Evolutionary conservation across 2,113 vertebrate genomes (phyloP), one percentile per base, ranked within the genome.

Genomic region (Platysternon megacephalum): DNA sequence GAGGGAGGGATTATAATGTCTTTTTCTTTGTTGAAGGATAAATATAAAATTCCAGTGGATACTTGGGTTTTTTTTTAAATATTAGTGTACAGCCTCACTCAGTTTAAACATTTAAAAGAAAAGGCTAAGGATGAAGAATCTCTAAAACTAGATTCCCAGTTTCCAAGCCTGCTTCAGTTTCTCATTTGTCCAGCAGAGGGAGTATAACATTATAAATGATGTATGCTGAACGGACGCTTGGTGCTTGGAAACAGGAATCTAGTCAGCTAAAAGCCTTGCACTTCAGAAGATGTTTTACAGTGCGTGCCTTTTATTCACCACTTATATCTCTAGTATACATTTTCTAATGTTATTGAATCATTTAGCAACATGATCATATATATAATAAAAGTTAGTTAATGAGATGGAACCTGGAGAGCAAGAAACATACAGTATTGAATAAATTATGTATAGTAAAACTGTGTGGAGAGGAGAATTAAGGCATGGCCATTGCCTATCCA

Each of bases 151-250:
- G 8, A 6, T n/a, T 14, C 48, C 13, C 8, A 19, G 6, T 44
- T 21, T 13, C 35, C 58, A 55, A 49, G 42, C 39, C 22, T 32
- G 5, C 1, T 2, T 8, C 32, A 29, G 28, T 93, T 87, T 48
- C 17, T 14, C 46, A 61, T 65, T 22, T 6, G 39, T 5, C 97
- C 98, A 96, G 98, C 96, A 98, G 98, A 94, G 98, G 98, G 98
- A 98, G 98, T 97, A 93, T 78, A 98, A 88, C 95, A 98, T 97
- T 96, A 94, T 95, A 28, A 97, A 98, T 98, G 91, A 29, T 79
- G 79, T 61, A 19, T 86, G 80, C 86, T 24, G 74, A 44, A 3
- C 3, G 3, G 52, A 11, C 29, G 16, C 35, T 39, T n/a, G 32
- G 49, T 2, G 53, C 35, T 51, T 65, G 3, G 44, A 10, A 72